These are phyloP conservation scores for Echinarachnius parma DNA, from an alignment of 53 echinoderm and acorn worm species.

Conservation along the genomic window DNA sequence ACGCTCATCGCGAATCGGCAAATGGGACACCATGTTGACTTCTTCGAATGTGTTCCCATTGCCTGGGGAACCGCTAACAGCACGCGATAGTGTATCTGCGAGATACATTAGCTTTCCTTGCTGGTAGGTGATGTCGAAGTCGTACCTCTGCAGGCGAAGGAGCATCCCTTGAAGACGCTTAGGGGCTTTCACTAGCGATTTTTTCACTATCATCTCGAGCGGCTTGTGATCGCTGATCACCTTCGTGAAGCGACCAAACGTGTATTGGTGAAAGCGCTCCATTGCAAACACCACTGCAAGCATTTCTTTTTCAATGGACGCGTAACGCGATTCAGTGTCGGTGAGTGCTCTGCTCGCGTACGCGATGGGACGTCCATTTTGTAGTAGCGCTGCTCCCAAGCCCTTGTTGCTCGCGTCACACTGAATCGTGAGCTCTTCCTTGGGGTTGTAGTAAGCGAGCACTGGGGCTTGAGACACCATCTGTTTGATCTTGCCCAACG, in stretches of 20 bases:
- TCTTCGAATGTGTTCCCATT: slow-evolving; percentile 14
- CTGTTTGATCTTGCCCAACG: slow-evolving; percentile 1
- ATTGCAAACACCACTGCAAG: slow-evolving; percentile 30
- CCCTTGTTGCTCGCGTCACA: slow-evolving; percentile 59
- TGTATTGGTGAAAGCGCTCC: slow-evolving; percentile 37
- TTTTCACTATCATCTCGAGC: slow-evolving; percentile 50
- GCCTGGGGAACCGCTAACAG: slow-evolving; percentile 9
- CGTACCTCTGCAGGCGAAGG: slow-evolving; percentile 48
- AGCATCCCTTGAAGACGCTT: slow-evolving; percentile 55
- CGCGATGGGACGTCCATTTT: slow-evolving; percentile 51
- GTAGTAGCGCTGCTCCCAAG: slow-evolving; percentile 46
- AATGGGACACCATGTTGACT: slow-evolving; percentile 27
- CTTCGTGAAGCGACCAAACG: slow-evolving; percentile 25
- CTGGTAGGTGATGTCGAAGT: slow-evolving; percentile 40
- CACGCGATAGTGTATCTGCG: slow-evolving; percentile 34
- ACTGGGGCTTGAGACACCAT: slow-evolving; percentile 16
- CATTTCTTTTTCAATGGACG: slow-evolving; percentile 46
- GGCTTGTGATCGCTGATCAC: slow-evolving; percentile 60
- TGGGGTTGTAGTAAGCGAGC: slow-evolving; percentile 49
- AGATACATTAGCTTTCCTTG: slow-evolving; percentile 39
- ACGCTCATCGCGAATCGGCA: slow-evolving; percentile 45
- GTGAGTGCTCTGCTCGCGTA: slow-evolving; percentile 46
- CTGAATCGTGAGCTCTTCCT: slow-evolving; percentile 42
- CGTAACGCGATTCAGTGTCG: slow-evolving; percentile 50
- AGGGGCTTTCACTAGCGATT: slow-evolving; percentile 40